These are phyloP conservation scores for Stomatorhinus ivindoensis DNA, from an alignment of 2,113 vertebrate genomes.

Conservation along the genomic window DNA sequence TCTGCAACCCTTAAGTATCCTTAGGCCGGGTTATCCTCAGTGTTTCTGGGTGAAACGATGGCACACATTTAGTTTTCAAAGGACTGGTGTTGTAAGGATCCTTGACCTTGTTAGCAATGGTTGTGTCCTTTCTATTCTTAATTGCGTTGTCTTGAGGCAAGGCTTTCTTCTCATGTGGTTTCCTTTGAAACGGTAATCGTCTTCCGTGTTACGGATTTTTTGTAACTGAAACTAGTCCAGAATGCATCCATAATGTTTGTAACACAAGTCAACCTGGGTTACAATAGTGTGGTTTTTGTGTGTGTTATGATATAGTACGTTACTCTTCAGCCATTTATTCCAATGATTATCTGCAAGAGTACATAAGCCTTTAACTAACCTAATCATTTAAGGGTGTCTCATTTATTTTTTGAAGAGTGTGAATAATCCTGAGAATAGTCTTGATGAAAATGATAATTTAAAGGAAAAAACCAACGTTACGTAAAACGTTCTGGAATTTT, in stretches of 20 bases:
- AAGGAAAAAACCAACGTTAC: neutral
- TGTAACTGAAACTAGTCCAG: neutral
- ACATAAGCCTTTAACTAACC: neutral
- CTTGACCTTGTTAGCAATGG: neutral
- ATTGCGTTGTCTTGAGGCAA: neutral
- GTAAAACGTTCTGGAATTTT: neutral
- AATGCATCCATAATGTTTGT: neutral
- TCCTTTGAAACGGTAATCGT: neutral
- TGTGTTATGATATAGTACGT: neutral
- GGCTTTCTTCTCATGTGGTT: neutral
- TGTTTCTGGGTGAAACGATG: neutral
- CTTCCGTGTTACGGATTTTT: neutral
- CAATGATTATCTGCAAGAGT: neutral
- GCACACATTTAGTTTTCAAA: neutral
- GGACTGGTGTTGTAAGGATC: neutral
- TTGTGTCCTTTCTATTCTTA: neutral
- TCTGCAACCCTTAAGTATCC: neutral
- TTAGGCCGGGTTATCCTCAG: neutral
- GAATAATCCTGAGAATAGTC: neutral
- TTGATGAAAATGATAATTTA: neutral
- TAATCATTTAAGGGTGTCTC: neutral
- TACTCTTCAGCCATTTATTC: neutral
- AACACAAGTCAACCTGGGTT: neutral
- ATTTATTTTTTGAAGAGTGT: too few relatives aligned
- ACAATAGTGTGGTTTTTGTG: neutral